A percentile compares a stretch with the other conserved stretches of the same genome.
These are phyloP conservation scores for Drosophila subpulchrella DNA, from an alignment of 1,140 invertebrate species.

Conservation along the genomic window DNA sequence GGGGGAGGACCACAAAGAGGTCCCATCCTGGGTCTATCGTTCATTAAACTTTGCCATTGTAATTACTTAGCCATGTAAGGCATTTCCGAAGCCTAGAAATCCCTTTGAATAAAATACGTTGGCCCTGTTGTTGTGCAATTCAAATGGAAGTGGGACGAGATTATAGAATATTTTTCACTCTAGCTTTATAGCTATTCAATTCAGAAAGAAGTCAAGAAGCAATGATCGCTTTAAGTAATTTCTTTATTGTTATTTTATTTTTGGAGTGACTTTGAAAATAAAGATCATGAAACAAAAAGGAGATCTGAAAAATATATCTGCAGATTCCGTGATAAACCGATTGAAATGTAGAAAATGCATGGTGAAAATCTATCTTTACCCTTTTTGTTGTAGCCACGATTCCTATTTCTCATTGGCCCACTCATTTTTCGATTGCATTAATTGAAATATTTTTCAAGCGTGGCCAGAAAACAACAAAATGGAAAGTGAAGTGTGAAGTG, in stretches of 20 bases:
- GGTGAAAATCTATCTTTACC: slow-evolving; percentile 35
- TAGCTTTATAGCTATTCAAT: too few species aligned
- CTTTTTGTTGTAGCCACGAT: slow-evolving; percentile 23
- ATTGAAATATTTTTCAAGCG: slow-evolving; percentile 59
- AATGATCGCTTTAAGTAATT: slow-evolving; percentile 14
- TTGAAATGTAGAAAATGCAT: slow-evolving; percentile 30
- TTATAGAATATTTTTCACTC: too few species aligned
- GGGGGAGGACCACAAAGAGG: background rate
- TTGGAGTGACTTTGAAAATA: slow-evolving; percentile 12
- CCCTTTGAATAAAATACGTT: too few species aligned
- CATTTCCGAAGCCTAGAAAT: too few species aligned
- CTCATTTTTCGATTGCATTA: slow-evolving; percentile 57
- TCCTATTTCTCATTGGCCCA: slow-evolving; percentile 17
- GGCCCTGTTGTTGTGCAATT: too few species aligned
- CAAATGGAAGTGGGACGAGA: too few species aligned
- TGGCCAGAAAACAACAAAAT: slow-evolving; percentile 45
- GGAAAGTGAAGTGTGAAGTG: slow-evolving; percentile 76
- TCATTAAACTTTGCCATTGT: too few species aligned
- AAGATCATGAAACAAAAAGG: background rate
- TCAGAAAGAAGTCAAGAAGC: background rate
- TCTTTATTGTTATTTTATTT: slow-evolving; percentile 31
- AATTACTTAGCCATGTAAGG: too few species aligned
- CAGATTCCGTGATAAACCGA: slow-evolving; percentile 35
- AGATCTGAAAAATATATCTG: slow-evolving; percentile 30
- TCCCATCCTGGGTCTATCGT: background rate